A percentile compares a stretch with the other conserved stretches of the same genome.
Evolutionary conservation across 2,888 invertebrate species (phyloP).

Genomic region (Aproaerema taeniolella): DNA sequence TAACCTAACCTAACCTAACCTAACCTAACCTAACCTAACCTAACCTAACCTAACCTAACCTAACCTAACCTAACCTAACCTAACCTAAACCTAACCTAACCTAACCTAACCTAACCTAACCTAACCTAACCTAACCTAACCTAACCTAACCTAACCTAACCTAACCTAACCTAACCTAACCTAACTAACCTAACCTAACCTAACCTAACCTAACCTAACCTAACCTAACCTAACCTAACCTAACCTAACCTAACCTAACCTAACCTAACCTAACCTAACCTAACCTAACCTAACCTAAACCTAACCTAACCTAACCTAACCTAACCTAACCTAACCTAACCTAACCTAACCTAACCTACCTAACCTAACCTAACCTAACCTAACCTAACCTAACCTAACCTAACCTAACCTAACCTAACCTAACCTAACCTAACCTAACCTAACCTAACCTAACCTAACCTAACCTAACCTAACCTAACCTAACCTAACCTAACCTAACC

Average conservation of each 20-base stretch:
- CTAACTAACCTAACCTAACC: conserved; percentile 16
- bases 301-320: conserved; percentile 25
- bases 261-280: conserved; percentile 8
- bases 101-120: conserved; percentile 17
- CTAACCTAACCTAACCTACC: no score
- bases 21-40: conserved; percentile 21
- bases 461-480: conserved; percentile 23
- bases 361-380: conserved; percentile 19
- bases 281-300: conserved; percentile 21
- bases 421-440: conserved; percentile 19
- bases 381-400: conserved; percentile 15
- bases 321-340: conserved; percentile 23
- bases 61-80: conserved; percentile 18
- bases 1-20: conserved; percentile 21
- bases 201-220: conserved; percentile 16
- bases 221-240: conserved; percentile 19
- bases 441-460: conserved; percentile 23
- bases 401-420: conserved; percentile 16
- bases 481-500: conserved; percentile 21
- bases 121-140: conserved; percentile 18
- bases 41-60: conserved; percentile 19
- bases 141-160: conserved; percentile 7
- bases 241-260: conserved; percentile 18
- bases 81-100: no score
- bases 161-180: conserved; percentile 1